These are phyloP conservation scores for Chloromyia formosa DNA, from an alignment of 2,888 invertebrate species.

Conservation along the genomic window DNA sequence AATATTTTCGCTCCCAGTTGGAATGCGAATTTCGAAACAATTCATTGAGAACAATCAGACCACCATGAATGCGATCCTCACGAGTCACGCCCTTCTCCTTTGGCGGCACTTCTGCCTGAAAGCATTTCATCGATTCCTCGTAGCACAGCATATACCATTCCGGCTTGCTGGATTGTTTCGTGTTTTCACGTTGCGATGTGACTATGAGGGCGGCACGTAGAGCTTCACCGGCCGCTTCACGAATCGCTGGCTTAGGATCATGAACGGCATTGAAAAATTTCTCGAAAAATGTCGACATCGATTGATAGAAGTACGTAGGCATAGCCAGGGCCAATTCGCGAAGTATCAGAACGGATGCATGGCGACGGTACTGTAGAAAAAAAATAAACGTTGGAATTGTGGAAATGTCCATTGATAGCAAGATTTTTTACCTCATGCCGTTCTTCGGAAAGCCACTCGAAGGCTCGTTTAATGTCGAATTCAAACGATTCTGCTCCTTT, in stretches of 20 bases:
- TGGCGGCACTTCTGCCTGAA: constrained; percentile 66
- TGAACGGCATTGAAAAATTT: constrained; percentile 90
- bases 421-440: constrained; percentile 74
- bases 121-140: constrained; percentile 84
- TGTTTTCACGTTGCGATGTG: constrained; percentile 94
- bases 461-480: constrained; percentile 94
- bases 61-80: constrained; percentile 94
- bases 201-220: constrained; percentile 94
- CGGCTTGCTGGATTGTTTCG: constrained; percentile 87
- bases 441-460: constrained; percentile 94
- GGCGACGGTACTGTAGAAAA: constrained; percentile 74
- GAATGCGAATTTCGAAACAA: constrained; percentile 89
- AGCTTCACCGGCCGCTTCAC: constrained; percentile 94
- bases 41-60: constrained; percentile 92
- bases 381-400: constrained; percentile 17
- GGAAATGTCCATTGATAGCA: constrained; percentile 30
- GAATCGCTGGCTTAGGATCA: constrained; percentile 88
- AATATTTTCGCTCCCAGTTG: constrained; percentile 84
- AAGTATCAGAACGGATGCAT: constrained; percentile 90
- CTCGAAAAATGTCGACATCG: constrained; percentile 92
- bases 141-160: constrained; percentile 95
- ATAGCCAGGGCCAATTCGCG: constrained; percentile 94
- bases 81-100: constrained; percentile 82
- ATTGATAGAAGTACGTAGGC: constrained; percentile 97
- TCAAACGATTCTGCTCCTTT: constrained; percentile 98